These are phyloP conservation scores for Bombus huntii DNA, from an alignment of 1,140 invertebrate species.

Conservation along the genomic window DNA sequence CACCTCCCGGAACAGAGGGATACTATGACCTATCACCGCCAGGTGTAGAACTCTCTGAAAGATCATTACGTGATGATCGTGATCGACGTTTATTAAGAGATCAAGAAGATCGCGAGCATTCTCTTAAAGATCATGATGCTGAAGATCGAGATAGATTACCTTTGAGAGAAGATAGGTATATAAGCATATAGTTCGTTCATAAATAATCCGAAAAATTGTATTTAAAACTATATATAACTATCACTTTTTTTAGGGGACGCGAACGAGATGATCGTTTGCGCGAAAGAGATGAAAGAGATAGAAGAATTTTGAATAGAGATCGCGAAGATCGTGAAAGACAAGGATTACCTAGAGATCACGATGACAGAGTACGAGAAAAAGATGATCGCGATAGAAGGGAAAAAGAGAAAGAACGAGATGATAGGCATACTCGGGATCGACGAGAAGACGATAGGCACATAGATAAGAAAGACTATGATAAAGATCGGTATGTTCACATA, in stretches of 20 bases:
- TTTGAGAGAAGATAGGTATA: conserved; percentile 75
- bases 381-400: conserved; percentile 79
- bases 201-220: background rate
- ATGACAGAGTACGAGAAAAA: conserved; percentile 74
- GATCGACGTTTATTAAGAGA: conserved; percentile 69
- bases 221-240: conserved; percentile 15
- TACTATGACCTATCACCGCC: conserved; percentile 81
- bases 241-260: conserved; percentile 56
- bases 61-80: conserved; percentile 68
- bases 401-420: conserved; percentile 77
- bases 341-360: conserved; percentile 69
- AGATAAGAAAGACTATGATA: conserved; percentile 77
- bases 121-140: conserved; percentile 74
- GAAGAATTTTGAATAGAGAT: conserved; percentile 61
- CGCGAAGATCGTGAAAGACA: conserved; percentile 67
- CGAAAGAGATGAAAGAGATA: conserved; percentile 78
- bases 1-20: conserved; percentile 81
- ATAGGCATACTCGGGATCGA: conserved; percentile 74
- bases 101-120: conserved; percentile 73
- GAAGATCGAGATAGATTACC: conserved; percentile 75
- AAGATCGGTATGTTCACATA: conserved; percentile 72
- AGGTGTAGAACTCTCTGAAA: conserved; percentile 79
- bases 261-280: conserved; percentile 73
- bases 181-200: background rate
- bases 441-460: conserved; percentile 73